Conservation (phyloP, 2,888 invertebrate species). For the Apomyelois bistriatella region DNA sequence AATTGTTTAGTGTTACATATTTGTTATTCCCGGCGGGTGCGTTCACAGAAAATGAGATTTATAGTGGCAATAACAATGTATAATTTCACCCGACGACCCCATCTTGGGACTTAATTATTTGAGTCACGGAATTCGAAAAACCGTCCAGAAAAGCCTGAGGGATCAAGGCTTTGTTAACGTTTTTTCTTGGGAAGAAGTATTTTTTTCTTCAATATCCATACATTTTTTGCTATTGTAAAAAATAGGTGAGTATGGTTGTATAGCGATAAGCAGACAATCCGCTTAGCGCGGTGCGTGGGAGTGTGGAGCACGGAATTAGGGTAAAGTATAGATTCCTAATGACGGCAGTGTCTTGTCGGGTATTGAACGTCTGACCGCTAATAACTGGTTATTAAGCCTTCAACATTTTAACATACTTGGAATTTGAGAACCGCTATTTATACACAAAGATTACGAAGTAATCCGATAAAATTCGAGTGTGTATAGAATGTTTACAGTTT, state of each 20-base stretch:
- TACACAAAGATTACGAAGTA: background rate
- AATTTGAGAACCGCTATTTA: slow-evolving; percentile 14
- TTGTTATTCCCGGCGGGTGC: slow-evolving; percentile 64
- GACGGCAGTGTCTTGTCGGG: slow-evolving; percentile 37
- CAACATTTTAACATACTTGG: slow-evolving; percentile 12
- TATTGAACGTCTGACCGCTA: slow-evolving; percentile 24
- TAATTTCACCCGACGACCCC: slow-evolving; percentile 68
- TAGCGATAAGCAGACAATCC: slow-evolving; percentile 75
- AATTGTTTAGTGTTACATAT: slow-evolving; percentile 39
- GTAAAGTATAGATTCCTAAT: slow-evolving; percentile 71
- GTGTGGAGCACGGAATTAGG: slow-evolving; percentile 57
- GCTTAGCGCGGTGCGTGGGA: slow-evolving; percentile 64
- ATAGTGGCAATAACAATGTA: slow-evolving; percentile 74
- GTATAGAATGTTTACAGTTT: background rate
- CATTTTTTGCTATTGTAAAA: slow-evolving; percentile 62
- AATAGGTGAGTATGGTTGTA: slow-evolving; percentile 62
- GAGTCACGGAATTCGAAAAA: slow-evolving; percentile 76
- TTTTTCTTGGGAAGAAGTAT: slow-evolving; percentile 51
- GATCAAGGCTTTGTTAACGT: slow-evolving; percentile 66
- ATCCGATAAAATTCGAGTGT: slow-evolving; percentile 1
- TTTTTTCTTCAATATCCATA: slow-evolving; percentile 57
- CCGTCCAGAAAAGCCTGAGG: slow-evolving; percentile 64
- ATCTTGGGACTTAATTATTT: slow-evolving; percentile 73
- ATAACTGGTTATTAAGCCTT: slow-evolving; percentile 18
- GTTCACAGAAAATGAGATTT: slow-evolving; percentile 71